Evolutionary conservation across 2,888 invertebrate species (phyloP), one percentile per base, ranked within the genome.

Genomic region (Stenchaetothrips biformis): DNA sequence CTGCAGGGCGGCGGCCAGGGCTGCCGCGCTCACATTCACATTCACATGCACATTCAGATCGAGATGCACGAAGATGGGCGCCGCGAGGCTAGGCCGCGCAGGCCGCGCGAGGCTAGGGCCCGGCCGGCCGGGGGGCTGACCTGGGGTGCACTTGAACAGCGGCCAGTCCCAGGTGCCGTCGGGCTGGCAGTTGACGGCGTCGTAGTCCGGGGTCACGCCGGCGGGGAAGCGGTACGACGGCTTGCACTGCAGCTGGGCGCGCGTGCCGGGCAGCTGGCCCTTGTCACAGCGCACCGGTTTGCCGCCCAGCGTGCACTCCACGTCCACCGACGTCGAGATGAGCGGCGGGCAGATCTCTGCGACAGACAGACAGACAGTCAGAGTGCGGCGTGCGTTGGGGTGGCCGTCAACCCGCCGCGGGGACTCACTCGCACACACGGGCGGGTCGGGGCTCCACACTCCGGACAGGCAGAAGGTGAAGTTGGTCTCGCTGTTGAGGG

Each of bases 171-270:
- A 85, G 48, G 81, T 77, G 77, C 84, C 85, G 49, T 83, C 82
- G 62, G 82, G 79, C 37, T 82, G 82, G 78, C 84, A 85, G 21
- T 80, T 82, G 79, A 85, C 80, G 79, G 83, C 82, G 79, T 83
- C 83, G 83, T 85, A 84, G 37, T 79, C 84, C n/a, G 84, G 84
- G 82, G 84, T 85, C 80, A 83, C 83, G 62, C 84, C 82, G 77
- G 84, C 81, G 18, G 83, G 82, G 78, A 85, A 81, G 80, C 83
- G 83, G 83, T 84, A 85, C 67, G 83, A 84, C 77, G 82, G 81
- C 81, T 84, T 85, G 82, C 85, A 85, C 37, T 82, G 80, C 74
- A 85, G 82, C 78, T 79, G 81, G 78, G 85, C 85, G 48, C 81
- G 82, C 21, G 84, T 85, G 62, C 84, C 84, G n/a, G 83, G 83